Percentiles rank a stretch among this genome's conserved stretches.
These are phyloP conservation scores for Meiosimyza platycephala DNA, from an alignment of 2,888 invertebrate species.

Conservation along the genomic window DNA sequence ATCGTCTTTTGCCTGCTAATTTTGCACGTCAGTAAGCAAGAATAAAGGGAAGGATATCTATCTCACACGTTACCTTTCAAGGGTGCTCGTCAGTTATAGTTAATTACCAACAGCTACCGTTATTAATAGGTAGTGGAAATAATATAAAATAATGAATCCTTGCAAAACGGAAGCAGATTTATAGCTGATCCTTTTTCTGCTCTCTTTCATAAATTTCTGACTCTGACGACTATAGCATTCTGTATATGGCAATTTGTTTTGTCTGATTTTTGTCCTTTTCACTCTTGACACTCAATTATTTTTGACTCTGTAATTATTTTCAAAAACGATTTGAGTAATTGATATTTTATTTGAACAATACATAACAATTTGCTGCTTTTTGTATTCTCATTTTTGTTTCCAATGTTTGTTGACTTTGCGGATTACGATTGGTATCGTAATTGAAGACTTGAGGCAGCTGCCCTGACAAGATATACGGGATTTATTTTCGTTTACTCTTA, in stretches of 20 bases:
- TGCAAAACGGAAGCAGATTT: slow-evolving; percentile 14
- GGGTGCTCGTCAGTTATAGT: slow-evolving; percentile 12
- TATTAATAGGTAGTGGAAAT: slow-evolving; percentile 28
- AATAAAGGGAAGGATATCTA: not conserved
- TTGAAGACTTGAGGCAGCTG: slow-evolving; percentile 1
- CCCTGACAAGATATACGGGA: too few relatives aligned
- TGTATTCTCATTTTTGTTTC: slow-evolving; percentile 12
- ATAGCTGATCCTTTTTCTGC: not conserved
- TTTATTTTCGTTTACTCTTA: too few relatives aligned
- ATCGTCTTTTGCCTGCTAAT: slow-evolving; percentile 11
- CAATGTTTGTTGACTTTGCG: slow-evolving; percentile 19
- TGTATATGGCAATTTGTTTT: slow-evolving; percentile 27
- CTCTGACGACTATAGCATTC: too few relatives aligned
- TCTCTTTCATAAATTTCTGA: not conserved
- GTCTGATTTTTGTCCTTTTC: slow-evolving; percentile 19
- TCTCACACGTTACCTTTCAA: not conserved
- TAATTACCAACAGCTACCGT: slow-evolving; percentile 18
- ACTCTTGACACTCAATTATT: slow-evolving; percentile 30
- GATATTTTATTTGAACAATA: slow-evolving; percentile 44
- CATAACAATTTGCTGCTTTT: slow-evolving; percentile 33
- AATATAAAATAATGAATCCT: slow-evolving; percentile 6
- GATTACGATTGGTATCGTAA: not conserved
- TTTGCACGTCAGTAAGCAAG: slow-evolving; percentile 21
- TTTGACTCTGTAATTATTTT: slow-evolving; percentile 44
- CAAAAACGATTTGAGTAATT: slow-evolving; percentile 44